phyloP scores from a whole-genome alignment of 2,113 vertebrate species.

The Anser cygnoides region DNA sequence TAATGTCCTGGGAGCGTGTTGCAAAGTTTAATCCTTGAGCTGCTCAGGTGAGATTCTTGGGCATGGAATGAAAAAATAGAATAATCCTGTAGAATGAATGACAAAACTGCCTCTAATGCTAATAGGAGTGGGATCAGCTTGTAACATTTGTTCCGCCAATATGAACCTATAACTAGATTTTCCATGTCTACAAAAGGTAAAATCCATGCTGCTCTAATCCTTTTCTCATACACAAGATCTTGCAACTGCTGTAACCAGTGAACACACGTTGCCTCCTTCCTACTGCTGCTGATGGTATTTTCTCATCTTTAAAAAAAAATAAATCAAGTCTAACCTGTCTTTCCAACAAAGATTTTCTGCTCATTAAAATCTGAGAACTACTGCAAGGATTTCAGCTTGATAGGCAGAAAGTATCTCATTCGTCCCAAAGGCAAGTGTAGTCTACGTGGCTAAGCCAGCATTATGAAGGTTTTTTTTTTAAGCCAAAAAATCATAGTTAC shows the following conservation, averaged over 20 bases:
- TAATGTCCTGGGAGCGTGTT: fast-evolving
- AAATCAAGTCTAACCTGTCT: constrained; percentile 62
- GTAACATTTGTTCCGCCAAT: neutral
- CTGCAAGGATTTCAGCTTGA: constrained; percentile 14
- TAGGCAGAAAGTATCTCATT: constrained; percentile 1
- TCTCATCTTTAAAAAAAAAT: constrained; percentile 1
- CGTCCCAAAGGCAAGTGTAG: constrained; percentile 13
- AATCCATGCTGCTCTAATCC: neutral
- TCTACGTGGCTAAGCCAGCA: neutral
- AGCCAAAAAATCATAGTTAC: constrained; percentile 34
- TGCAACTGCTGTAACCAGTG: constrained; percentile 2
- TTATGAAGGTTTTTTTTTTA: neutral
- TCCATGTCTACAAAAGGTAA: neutral
- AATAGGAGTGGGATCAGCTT: neutral
- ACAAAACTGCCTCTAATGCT: neutral
- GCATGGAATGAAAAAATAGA: neutral
- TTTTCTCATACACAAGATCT: neutral
- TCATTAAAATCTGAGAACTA: constrained; percentile 50
- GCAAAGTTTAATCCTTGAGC: neutral
- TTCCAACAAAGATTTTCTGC: constrained; percentile 55
- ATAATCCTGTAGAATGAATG: neutral
- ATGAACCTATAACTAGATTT: constrained; percentile 5
- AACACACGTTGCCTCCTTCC: neutral
- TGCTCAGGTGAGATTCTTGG: neutral
- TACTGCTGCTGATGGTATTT: constrained; percentile 41